Evolutionary conservation across 2,888 invertebrate genomes (phyloP).

Genomic region (Hirtodrosophila confusa): DNA sequence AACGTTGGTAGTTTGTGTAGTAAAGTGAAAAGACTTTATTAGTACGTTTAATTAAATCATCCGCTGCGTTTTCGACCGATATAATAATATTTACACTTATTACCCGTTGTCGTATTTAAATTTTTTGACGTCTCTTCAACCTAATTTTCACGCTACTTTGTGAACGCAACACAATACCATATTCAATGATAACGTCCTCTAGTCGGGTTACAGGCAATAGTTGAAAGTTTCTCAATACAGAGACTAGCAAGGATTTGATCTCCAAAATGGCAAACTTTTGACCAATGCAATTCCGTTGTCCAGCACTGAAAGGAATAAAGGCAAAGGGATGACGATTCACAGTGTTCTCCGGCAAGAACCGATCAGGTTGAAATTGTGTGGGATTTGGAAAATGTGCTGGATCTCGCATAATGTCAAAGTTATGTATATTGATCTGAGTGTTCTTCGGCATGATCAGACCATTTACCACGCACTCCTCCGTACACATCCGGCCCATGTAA

Average conservation of each 20-base stretch:
- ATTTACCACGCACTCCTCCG: constrained; percentile 68
- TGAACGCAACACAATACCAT: constrained; percentile 84
- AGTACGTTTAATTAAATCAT: too few species aligned
- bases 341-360: constrained; percentile 87
- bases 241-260: constrained; percentile 86
- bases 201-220: constrained; percentile 85
- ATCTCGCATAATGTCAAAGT: constrained; percentile 88
- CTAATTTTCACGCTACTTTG: constrained; percentile 34
- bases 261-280: constrained; percentile 88
- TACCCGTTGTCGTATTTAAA: not conserved
- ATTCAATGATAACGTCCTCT: constrained; percentile 83
- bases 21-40: too few species aligned
- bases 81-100: too few species aligned
- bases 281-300: constrained; percentile 89
- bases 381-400: constrained; percentile 88
- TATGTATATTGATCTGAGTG: constrained; percentile 85
- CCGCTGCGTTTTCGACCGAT: too few species aligned
- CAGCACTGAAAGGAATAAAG: constrained; percentile 89
- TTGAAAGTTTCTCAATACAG: constrained; percentile 85
- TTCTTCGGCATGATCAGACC: constrained; percentile 85
- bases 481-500: constrained; percentile 83
- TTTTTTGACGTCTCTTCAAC: constrained; percentile 15
- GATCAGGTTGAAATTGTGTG: constrained; percentile 86
- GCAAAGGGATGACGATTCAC: constrained; percentile 86
- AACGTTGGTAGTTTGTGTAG: too few species aligned